phyloP scores from a whole-genome alignment of 2,113 vertebrate species.

The Muntiacus muntjak region DNA sequence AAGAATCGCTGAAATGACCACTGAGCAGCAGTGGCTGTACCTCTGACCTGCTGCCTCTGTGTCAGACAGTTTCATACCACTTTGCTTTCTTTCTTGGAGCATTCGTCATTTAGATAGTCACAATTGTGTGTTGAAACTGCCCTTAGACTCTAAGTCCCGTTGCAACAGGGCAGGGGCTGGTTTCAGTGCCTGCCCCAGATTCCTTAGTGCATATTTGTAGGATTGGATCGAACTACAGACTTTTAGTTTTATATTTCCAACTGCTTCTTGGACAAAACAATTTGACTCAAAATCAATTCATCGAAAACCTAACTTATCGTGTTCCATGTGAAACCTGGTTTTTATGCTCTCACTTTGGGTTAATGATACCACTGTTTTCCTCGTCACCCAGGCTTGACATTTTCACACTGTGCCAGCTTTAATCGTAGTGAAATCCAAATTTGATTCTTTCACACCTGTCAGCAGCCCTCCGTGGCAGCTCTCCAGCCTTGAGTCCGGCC shows the following conservation, averaged over 20 bases:
- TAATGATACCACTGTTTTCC: conserved; percentile 58
- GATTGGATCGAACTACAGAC: conserved; percentile 1
- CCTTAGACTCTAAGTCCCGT: neutral
- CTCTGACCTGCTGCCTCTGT: neutral
- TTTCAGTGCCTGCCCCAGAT: neutral
- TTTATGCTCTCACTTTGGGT: conserved; percentile 62
- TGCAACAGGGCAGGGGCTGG: neutral
- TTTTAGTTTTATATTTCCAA: conserved; percentile 32
- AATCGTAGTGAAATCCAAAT: conserved; percentile 62
- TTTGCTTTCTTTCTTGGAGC: neutral
- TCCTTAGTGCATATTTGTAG: neutral
- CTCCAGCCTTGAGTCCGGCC: conserved; percentile 31
- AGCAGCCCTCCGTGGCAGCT: conserved; percentile 46
- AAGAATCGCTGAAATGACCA: neutral
- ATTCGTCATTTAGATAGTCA: neutral
- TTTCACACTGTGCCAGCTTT: conserved; percentile 66
- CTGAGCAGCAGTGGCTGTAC: neutral
- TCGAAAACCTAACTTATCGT: conserved; percentile 46
- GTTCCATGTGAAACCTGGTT: conserved; percentile 64
- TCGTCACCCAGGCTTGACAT: conserved; percentile 62
- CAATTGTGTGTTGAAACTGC: neutral
- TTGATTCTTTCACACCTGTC: conserved; percentile 74
- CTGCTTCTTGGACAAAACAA: conserved; percentile 11
- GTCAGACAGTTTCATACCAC: neutral
- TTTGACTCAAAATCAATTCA: conserved; percentile 58